These are phyloP conservation scores for Aurelia sp. DNA, from an alignment of 30 jellyfish, hydroid and myxozoan genomes.

Conservation along the genomic window DNA sequence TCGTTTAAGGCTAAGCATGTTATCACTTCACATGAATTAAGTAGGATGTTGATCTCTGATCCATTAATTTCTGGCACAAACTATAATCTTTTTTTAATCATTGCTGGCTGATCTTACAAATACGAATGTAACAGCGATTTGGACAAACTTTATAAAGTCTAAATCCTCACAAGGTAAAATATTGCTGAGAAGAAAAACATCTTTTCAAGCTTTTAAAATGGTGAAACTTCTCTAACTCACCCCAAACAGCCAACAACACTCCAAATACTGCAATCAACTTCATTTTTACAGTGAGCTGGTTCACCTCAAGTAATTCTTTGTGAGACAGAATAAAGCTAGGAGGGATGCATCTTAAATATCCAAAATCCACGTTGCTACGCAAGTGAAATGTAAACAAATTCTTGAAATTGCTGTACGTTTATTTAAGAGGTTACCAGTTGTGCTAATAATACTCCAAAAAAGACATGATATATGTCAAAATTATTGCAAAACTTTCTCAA, in stretches of 20 bases:
- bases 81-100: no score
- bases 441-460: no score
- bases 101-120: no score
- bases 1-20: no score
- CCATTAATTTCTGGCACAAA: no score
- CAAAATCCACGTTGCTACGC: background rate
- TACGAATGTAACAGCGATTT: no score
- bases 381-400: background rate
- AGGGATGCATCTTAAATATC: background rate
- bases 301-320: background rate
- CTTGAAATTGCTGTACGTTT: background rate
- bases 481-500: no score
- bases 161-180: no score
- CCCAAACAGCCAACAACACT: slow-evolving; percentile 31
- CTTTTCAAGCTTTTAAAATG: background rate
- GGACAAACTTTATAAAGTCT: no score
- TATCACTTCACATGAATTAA: no score
- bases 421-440: background rate
- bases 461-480: no score
- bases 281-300: slow-evolving; percentile 2
- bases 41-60: no score
- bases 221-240: background rate
- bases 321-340: background rate
- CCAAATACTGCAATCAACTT: slow-evolving; percentile 12
- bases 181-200: background rate